Conservation (phyloP, 2,888 invertebrate species). For the Lochmaea crataegi region DNA sequence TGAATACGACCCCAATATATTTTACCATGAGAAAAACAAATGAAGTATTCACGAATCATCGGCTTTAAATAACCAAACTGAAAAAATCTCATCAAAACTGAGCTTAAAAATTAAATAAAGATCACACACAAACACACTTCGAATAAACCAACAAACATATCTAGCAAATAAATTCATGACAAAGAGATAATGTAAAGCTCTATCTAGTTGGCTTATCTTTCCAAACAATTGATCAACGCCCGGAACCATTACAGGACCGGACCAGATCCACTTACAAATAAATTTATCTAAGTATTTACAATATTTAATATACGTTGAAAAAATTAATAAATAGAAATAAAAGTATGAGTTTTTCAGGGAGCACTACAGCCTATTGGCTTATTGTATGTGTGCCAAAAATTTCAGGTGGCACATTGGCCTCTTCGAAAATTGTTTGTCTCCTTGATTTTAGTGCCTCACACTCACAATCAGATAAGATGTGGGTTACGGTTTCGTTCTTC, state of each 20-base stretch:
- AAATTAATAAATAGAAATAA: too few species aligned
- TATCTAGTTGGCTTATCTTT: conserved; percentile 64
- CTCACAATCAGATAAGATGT: too few species aligned
- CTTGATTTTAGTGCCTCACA: too few species aligned
- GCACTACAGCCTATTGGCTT: too few species aligned
- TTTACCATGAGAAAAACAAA: conserved; percentile 51
- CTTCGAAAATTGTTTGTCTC: too few species aligned
- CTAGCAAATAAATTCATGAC: conserved; percentile 52
- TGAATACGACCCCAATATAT: not conserved
- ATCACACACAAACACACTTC: conserved; percentile 48
- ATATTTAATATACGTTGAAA: not conserved
- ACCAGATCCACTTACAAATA: not conserved
- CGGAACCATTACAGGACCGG: conserved; percentile 27
- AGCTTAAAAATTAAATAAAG: conserved; percentile 58
- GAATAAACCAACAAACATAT: conserved; percentile 59
- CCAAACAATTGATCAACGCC: conserved; percentile 61
- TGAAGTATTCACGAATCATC: conserved; percentile 36
- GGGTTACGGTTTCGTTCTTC: too few species aligned
- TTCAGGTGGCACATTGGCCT: too few species aligned
- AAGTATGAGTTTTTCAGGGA: too few species aligned
- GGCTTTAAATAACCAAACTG: conserved; percentile 18
- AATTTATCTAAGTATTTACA: not conserved
- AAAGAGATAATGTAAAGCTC: conserved; percentile 39
- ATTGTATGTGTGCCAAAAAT: too few species aligned
- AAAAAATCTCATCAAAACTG: conserved; percentile 29